phyloP scores from a whole-genome alignment of 1,140 invertebrate genomes.

The Orchesella cincta region DNA sequence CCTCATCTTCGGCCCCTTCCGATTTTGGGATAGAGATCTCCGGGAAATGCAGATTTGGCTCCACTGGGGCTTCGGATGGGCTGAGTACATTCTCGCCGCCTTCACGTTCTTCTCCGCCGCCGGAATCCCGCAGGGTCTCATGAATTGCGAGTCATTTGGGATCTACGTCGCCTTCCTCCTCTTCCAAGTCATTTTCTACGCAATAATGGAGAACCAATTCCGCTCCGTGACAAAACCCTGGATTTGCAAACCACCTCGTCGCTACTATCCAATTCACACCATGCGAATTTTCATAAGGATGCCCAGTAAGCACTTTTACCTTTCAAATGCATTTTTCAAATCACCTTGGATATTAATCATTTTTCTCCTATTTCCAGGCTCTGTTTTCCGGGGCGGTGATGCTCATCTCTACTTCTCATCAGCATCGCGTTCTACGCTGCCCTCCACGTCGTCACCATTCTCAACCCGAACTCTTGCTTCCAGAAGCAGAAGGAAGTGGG shows the following conservation, averaged over 20 bases:
- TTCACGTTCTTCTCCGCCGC: neutral
- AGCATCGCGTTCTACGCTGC: no score
- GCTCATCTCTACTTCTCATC: no score
- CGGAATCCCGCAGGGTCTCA: neutral
- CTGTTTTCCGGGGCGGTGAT: no score
- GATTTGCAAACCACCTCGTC: neutral
- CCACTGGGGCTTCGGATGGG: constrained; percentile 26
- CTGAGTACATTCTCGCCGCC: constrained; percentile 21
- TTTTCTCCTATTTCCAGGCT: neutral
- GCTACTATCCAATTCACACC: neutral
- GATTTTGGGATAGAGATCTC: neutral
- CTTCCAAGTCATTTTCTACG: neutral
- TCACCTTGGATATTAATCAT: neutral
- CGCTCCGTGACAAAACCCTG: neutral
- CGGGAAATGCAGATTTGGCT: neutral
- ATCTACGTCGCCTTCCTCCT: neutral
- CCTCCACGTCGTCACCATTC: no score
- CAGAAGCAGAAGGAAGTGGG: no score
- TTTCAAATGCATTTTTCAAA: no score
- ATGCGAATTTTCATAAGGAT: constrained; percentile 30
- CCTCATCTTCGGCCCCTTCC: constrained; percentile 18
- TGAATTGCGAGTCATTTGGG: neutral
- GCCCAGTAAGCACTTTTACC: neutral
- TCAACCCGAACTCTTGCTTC: no score
- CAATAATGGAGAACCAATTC: neutral